phyloP scores from a whole-genome alignment of 2,888 invertebrate species.

The Heteropelma amictum region DNA sequence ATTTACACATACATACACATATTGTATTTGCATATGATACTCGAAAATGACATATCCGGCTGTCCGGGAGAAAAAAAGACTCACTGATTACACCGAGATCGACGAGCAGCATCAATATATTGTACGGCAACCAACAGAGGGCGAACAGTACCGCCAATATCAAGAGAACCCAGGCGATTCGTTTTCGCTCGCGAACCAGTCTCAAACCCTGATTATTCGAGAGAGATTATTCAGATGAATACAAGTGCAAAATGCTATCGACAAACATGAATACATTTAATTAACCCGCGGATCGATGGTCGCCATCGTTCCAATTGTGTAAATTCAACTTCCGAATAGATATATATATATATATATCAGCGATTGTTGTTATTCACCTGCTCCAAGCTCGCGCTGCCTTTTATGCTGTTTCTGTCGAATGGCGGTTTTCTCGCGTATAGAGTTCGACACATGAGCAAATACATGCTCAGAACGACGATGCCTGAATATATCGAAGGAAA shows the following conservation, averaged over 20 bases:
- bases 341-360: not conserved
- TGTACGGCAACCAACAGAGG: slow-evolving; percentile 89
- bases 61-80: too few species aligned
- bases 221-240: too few species aligned
- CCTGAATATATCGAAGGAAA: slow-evolving; percentile 80
- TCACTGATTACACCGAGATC: slow-evolving; percentile 80
- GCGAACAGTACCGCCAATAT: slow-evolving; percentile 87
- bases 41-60: too few species aligned
- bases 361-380: slow-evolving; percentile 78
- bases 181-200: slow-evolving; percentile 84
- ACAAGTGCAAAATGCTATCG: too few species aligned
- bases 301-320: not conserved
- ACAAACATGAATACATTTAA: too few species aligned
- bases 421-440: slow-evolving; percentile 85
- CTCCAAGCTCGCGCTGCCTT: slow-evolving; percentile 83
- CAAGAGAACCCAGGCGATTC: slow-evolving; percentile 87
- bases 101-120: slow-evolving; percentile 83
- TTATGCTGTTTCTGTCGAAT: slow-evolving; percentile 81
- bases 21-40: not conserved
- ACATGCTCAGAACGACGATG: slow-evolving; percentile 83
- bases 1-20: not conserved
- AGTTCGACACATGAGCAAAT: slow-evolving; percentile 85
- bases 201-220: slow-evolving; percentile 79
- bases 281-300: not conserved
- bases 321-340: not conserved